Conservation (phyloP, 2,113 vertebrate genomes). For the Spilogale gracilis region DNA sequence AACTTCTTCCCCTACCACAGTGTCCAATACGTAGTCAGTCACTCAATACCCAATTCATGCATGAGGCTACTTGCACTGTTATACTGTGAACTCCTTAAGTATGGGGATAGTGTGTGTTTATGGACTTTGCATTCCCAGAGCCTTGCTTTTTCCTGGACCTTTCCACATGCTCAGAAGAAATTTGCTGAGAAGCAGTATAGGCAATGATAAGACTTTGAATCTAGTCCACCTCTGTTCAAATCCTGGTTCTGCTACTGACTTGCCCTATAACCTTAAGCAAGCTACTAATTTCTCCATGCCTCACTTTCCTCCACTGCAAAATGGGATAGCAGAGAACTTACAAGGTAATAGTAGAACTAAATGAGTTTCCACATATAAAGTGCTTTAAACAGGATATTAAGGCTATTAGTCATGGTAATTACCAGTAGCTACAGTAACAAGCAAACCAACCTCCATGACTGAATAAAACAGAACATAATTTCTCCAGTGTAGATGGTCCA, state of each 20-base stretch:
- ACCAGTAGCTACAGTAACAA: not conserved
- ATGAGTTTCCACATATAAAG: constrained; percentile 1
- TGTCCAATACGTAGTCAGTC: not conserved
- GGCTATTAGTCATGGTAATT: not conserved
- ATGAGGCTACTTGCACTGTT: not conserved
- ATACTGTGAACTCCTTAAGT: not conserved
- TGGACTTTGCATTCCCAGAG: not conserved
- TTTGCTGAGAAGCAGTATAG: not conserved
- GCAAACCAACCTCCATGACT: not conserved
- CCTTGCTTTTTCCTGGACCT: not conserved
- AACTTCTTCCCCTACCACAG: not conserved
- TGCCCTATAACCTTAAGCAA: not conserved
- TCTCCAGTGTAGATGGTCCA: not conserved
- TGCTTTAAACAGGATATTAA: not conserved
- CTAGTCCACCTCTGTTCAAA: not conserved
- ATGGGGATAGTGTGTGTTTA: not conserved
- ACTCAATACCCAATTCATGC: not conserved
- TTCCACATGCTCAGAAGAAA: not conserved
- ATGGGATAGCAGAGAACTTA: not conserved
- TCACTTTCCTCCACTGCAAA: constrained; percentile 12
- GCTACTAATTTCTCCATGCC: not conserved
- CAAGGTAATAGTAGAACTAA: not conserved
- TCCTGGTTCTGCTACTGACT: not conserved
- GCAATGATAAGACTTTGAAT: not conserved
- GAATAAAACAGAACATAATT: constrained; percentile 6